Evolutionary conservation across 2,888 invertebrate species (phyloP), one percentile per base, ranked within the genome.

Genomic region (Notodonta dromedarius): DNA sequence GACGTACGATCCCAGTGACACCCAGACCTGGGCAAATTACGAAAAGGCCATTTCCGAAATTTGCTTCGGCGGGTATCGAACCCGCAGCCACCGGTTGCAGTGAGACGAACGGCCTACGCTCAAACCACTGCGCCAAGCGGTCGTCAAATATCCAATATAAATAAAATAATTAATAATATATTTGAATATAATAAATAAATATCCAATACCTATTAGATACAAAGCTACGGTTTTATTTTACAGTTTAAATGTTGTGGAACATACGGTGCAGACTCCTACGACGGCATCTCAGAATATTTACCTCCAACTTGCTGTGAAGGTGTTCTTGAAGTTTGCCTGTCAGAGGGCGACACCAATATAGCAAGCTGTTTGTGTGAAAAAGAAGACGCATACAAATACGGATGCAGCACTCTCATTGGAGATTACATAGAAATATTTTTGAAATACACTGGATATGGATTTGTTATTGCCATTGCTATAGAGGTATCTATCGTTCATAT

Each of bases 221-320:
- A 24, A 24, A 24, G 24, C 24, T 24, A 24, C 1, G 24, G 24
- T 35, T 35, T 52, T 46, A 13, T 9, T 63, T n/a, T 12, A 35
- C 62, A 73, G 73, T 55, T 73, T 0, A 13, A 65, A 59, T 73
- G 73, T 48, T 73, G 73, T 52, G 73, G 73, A 4, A 67, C 69
- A 8, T 58, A 52, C 0, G 74, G 73, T 12, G 67, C 73, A 8
- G 60, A 60, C 4, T 52, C 61, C n/a, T 73, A 73, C 11, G 46
- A 58, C 12, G 62, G 55, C 4, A 14, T 58, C 0, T 46, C 54
- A 24, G 57, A 61, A 0, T 52, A 64, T 9, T n/a, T 64, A 2
- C 53, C 73, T 8, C 56, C 63, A n/a, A 63, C 66, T 3, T 73
- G 73, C 55, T 73, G 74, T 8, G 44, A 44, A 5, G 40, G 55